Base-by-base conservation (phyloP, 2,797 vertebrate genomes). In the Clarias platycephalus region DNA sequence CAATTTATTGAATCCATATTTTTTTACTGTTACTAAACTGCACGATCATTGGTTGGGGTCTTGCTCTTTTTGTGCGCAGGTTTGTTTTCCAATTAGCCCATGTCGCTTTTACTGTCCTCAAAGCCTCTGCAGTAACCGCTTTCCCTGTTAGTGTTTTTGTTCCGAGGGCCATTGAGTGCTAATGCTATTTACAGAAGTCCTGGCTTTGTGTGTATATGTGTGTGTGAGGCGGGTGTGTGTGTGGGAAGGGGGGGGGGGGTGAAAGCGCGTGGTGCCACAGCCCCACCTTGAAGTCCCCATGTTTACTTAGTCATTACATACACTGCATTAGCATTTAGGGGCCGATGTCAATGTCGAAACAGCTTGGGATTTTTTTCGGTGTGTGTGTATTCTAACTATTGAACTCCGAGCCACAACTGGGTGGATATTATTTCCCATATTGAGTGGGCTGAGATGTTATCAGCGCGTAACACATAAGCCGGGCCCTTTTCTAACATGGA, bases 371-470 rank as follows among this genome's bases (percentile, higher is more conserved):
- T 81, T 89, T 26, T 80, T 86, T 84, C 79, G 89, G 87, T 93
- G 88, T 91, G 85, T 40, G 88, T 91, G 89, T 86, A 84, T 83
- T 86, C 74, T 58, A 81, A 89, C 84, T 85, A 84, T 86, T 85
- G 88, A 87, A 78, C 89, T 89, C 89, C 68, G 87, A 83, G 87
- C 88, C 91, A 87, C 83, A 86, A 82, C 83, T 87, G 82, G 74
- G 84, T 89, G 89, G 92, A 91, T 92, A 92, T 92, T 88, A 86
- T 93, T 93, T 93, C 93, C 92, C 91, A 87, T 93, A 90, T 93
- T 92, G 92, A 90, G 91, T 93, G 93, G 91, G 92, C 87, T 90
- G 91, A 88, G 93, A 95, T 95, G 89, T 91, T 94, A 95, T 95
- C 94, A 93, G 90, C 87, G 90, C 90, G 83, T 89, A 91, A 91